Evolutionary conservation across 2,797 vertebrate species (phyloP).

Genomic region (Artibeus lituratus): DNA sequence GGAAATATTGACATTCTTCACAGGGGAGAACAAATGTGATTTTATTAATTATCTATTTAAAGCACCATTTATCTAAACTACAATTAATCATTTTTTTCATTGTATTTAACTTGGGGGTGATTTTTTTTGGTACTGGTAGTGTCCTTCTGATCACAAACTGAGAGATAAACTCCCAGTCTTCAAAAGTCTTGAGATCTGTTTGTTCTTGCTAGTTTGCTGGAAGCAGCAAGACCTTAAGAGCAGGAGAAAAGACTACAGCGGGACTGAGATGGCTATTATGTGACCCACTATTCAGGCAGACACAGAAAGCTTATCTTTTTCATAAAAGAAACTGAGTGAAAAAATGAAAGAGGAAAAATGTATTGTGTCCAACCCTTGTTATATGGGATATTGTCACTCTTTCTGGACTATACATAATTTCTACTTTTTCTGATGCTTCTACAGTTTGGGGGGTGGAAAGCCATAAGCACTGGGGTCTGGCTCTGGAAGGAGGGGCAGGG

Average conservation of each 20-base stretch:
- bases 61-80: background rate
- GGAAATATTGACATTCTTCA: background rate
- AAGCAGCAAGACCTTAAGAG: background rate
- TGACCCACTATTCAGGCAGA: background rate
- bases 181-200: background rate
- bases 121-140: background rate
- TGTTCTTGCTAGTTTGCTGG: background rate
- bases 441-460: background rate
- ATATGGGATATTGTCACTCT: background rate
- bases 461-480: background rate
- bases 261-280: background rate
- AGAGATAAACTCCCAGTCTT: background rate
- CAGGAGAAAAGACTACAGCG: background rate
- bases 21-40: background rate
- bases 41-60: background rate
- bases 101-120: background rate
- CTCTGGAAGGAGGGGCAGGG: background rate
- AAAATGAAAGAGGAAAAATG: background rate
- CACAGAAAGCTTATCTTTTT: background rate
- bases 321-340: background rate
- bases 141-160: background rate
- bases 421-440: constrained; percentile 23
- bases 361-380: background rate
- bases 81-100: background rate
- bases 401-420: background rate